Conservation (phyloP, 2,888 invertebrate genomes). For the Synanthedon myopaeformis region DNA sequence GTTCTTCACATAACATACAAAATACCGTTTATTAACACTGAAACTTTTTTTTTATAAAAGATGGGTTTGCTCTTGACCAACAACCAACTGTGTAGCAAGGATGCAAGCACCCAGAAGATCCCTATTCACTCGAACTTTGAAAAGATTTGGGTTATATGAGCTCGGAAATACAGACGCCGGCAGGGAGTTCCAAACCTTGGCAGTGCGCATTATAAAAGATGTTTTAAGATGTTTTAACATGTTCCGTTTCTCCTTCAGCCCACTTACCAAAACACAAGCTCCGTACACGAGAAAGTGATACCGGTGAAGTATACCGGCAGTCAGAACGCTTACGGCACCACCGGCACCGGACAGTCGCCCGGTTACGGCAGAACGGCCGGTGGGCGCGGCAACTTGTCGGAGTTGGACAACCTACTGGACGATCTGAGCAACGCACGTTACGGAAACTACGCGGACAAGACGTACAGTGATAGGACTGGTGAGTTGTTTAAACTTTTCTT, state of each 20-base stretch:
- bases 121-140: too few relatives aligned
- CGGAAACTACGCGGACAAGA: slow-evolving; percentile 50
- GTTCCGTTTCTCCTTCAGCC: slow-evolving; percentile 62
- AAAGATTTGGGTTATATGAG: too few relatives aligned
- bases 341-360: slow-evolving; percentile 19
- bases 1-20: not conserved
- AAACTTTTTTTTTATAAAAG: too few relatives aligned
- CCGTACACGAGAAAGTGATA: slow-evolving; percentile 55
- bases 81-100: too few relatives aligned
- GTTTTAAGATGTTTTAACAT: too few relatives aligned
- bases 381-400: slow-evolving; percentile 80
- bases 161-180: too few relatives aligned
- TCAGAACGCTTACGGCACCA: slow-evolving; percentile 25
- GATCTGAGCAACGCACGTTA: slow-evolving; percentile 86
- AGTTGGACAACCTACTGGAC: slow-evolving; percentile 90
- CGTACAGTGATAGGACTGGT: slow-evolving; percentile 45
- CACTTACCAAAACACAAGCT: slow-evolving; percentile 72
- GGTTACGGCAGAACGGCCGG: slow-evolving; percentile 47
- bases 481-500: slow-evolving; percentile 12
- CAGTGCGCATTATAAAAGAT: too few relatives aligned
- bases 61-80: too few relatives aligned
- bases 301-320: slow-evolving; percentile 49
- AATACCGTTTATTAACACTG: not conserved
- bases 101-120: too few relatives aligned
- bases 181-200: too few relatives aligned